phyloP scores from a whole-genome alignment of 2,888 invertebrate genomes.

The Ornithoptera alexandrae region DNA sequence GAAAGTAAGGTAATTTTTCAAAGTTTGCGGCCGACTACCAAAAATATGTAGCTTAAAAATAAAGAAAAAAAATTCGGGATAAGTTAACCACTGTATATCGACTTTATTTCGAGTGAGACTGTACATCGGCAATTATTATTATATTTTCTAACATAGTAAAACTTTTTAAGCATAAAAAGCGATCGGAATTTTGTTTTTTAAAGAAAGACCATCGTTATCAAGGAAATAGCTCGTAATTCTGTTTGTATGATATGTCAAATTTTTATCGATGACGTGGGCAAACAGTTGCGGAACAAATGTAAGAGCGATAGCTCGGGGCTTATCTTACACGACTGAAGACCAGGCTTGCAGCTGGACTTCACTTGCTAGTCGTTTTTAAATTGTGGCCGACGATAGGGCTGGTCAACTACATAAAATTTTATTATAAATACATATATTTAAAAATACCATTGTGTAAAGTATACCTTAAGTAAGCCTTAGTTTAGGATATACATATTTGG shows the following conservation, averaged over 20 bases:
- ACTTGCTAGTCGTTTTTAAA: slow-evolving; percentile 57
- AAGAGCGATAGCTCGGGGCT: slow-evolving; percentile 18
- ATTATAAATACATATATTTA: neutral
- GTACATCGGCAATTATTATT: no score
- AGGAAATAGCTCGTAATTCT: slow-evolving; percentile 35
- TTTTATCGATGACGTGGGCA: slow-evolving; percentile 52
- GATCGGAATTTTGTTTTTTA: neutral
- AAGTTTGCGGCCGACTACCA: no score
- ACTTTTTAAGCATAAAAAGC: neutral
- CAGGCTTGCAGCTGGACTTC: slow-evolving; percentile 28
- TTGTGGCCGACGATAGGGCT: slow-evolving; percentile 43
- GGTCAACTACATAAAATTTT: neutral
- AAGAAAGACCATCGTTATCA: slow-evolving; percentile 35
- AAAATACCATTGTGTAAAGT: neutral
- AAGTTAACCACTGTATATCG: no score
- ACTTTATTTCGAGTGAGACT: no score
- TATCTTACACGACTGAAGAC: slow-evolving; percentile 26
- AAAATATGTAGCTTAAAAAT: no score
- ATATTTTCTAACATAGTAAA: no score
- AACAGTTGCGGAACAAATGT: slow-evolving; percentile 39
- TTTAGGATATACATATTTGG: no score
- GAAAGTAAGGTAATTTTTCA: no score
- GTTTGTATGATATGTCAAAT: slow-evolving; percentile 40
- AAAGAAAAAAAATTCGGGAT: no score
- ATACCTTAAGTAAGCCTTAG: neutral